Base-by-base conservation (phyloP, 2,888 invertebrate species). In the Osmoderma eremita region DNA sequence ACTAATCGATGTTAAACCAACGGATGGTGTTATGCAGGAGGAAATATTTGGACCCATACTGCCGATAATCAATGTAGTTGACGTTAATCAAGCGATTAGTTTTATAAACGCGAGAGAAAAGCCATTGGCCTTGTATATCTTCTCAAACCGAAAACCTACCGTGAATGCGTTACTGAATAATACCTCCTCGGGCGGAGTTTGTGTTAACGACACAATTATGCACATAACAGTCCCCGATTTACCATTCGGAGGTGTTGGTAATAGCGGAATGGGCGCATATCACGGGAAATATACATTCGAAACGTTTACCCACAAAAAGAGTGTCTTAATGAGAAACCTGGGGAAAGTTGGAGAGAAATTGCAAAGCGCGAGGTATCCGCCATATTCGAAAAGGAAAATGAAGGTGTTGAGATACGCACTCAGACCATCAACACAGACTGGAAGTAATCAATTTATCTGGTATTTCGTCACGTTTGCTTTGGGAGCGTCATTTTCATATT, bases 11-110 rank as follows among this genome's bases (percentile, higher is more conserved):
- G 69, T 71, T 18, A 87, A 88, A 63, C 84, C 87, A 0, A 84
- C 85, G 1, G 97, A 97, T 83, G 87, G 90, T 39, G 82, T 93
- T 1, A 94, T 94, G 94, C 88, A 90, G 73, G 92, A 97, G 75
- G 98, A 99, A 87, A 96, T 99, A 74, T 99, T 99, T 82, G 99
- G 98, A 0, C 99, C 99, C 3, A 88, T 99, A 75, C 85, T 99
- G 72, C 98, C 98, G 0, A 92, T 99, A 67, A 81, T 97, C 3
- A 90, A 88, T 63, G 88, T 98, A 2, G 88, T 90, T 68, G 91
- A 90, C 80, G 90, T 92, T 10, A 91, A 91, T 67, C 96, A 97
- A 80, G 98, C 98, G 0, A 93, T 98, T 63, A 88, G 91, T 73
- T 94, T 94, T 78, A 95, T 98, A 74, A 95, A 94, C 76, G 84